Evolutionary conservation across 2,888 invertebrate species (phyloP).

Genomic region (Lepidochitona cinerea): DNA sequence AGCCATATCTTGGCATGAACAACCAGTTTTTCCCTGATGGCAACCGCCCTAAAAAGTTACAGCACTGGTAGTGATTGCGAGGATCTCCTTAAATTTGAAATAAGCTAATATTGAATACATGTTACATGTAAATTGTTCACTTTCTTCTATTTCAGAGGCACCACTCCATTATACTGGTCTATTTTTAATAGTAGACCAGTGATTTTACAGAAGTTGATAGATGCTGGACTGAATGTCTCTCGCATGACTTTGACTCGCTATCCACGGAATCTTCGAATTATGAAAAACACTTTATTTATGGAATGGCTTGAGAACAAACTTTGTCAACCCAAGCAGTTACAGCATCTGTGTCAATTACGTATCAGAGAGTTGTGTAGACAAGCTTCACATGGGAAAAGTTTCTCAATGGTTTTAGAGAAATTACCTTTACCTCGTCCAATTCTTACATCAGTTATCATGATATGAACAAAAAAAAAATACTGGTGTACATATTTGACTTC

Average conservation of each 20-base stretch:
- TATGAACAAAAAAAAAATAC: too few species aligned
- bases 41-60: too few species aligned
- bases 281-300: slow-evolving; percentile 33
- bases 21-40: too few species aligned
- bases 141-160: slow-evolving; percentile 37
- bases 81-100: too few species aligned
- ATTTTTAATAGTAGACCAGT: slow-evolving; percentile 42
- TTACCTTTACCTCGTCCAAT: slow-evolving; percentile 9
- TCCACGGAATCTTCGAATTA: slow-evolving; percentile 44
- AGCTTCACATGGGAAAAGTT: neutral
- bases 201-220: slow-evolving; percentile 34
- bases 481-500: too few species aligned
- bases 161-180: slow-evolving; percentile 51
- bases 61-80: too few species aligned
- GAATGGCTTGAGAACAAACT: slow-evolving; percentile 32
- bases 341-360: slow-evolving; percentile 24
- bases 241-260: slow-evolving; percentile 31
- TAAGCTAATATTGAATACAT: too few species aligned
- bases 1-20: too few species aligned
- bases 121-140: too few species aligned
- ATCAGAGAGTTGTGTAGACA: slow-evolving; percentile 19
- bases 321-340: slow-evolving; percentile 29
- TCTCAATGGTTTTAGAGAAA: neutral
- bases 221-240: slow-evolving; percentile 36
- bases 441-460: too few species aligned